These are phyloP conservation scores for Carassius auratus DNA, from an alignment of 2,113 vertebrate species.

Conservation along the genomic window DNA sequence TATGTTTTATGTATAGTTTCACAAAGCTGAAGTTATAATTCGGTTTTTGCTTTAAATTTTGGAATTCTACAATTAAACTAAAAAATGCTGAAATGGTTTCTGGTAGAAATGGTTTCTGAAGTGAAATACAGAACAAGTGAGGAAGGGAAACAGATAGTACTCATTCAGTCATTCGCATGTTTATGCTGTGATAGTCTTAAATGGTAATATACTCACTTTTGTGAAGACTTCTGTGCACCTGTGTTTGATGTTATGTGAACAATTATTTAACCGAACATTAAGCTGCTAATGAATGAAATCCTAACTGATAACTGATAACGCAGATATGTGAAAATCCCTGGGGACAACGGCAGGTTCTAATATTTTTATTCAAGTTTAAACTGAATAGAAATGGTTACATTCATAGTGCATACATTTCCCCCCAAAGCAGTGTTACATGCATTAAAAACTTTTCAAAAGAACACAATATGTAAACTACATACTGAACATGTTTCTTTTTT, in stretches of 20 bases:
- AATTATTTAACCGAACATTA: not conserved
- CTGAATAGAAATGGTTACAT: not conserved
- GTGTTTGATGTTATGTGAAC: not conserved
- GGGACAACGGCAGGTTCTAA: not conserved
- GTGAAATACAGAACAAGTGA: too few species aligned
- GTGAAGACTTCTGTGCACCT: too few species aligned
- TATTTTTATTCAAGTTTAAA: slow-evolving; percentile 12
- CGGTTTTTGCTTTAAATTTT: too few species aligned
- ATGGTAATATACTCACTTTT: too few species aligned
- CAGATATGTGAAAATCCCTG: not conserved
- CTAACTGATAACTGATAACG: not conserved
- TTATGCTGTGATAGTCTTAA: not conserved
- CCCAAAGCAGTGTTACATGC: not conserved
- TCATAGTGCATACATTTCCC: not conserved
- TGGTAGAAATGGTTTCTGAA: too few species aligned
- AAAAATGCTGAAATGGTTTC: too few species aligned
- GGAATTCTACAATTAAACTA: too few species aligned
- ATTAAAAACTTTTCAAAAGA: not conserved
- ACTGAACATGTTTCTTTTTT: not conserved
- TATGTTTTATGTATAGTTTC: too few species aligned
- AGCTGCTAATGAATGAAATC: not conserved
- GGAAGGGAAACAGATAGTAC: too few species aligned
- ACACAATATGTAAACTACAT: not conserved
- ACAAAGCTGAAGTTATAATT: too few species aligned
- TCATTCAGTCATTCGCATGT: not conserved